Base-by-base conservation (phyloP, 2,888 invertebrate genomes). In the Spatulosminthurus flaviceps region DNA sequence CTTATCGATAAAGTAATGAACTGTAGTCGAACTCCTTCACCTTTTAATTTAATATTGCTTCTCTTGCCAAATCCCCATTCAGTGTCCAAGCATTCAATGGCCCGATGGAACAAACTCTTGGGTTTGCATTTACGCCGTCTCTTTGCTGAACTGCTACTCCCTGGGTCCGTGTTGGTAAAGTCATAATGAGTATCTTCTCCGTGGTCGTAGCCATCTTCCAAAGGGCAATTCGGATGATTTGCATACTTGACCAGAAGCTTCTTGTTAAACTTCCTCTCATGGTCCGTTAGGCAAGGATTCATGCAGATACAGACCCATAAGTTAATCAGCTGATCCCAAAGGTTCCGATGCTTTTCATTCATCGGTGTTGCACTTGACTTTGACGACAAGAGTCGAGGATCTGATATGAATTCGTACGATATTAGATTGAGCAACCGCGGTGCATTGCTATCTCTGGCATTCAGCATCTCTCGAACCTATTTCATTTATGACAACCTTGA, bases 341-440 rank as follows among this genome's bases (percentile, higher is more conserved):
- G 89, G 87, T 93, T 94, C 74, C 94, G 89, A 88, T 93, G 94
- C 87, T 94, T 94, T 88, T 94, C 94, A 73, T 93, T 93, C 93
- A 94, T 94, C 19, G 93, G 93, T 41, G 93, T 93, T 85, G 93
- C 94, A 88, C 94, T 94, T 86, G 92, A 92, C 88, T 93, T 90
- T 94, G 94, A 94, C 82, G 94, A 89, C 66, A 93, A 90, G 51
- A 94, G 90, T 73, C 94, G 89, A 82, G 94, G 94, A 88, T 94
- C 94, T 29, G 93, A 93, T 82, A 95, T 91, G 89, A 95, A 94
- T 90, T 95, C 94, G 88, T 95, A 94, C 16, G 94, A 95, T 88
- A 95, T 94, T 81, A 95, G 89, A 87, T 93, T 93, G 84, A 95
- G 89, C 94, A 95, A 94, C 84, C 94, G 89, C 72, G 94, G 93